A percentile compares a stretch with the other conserved stretches of the same genome.
Conservation (phyloP, 1,140 invertebrate species). For the Ceratina japonica region DNA sequence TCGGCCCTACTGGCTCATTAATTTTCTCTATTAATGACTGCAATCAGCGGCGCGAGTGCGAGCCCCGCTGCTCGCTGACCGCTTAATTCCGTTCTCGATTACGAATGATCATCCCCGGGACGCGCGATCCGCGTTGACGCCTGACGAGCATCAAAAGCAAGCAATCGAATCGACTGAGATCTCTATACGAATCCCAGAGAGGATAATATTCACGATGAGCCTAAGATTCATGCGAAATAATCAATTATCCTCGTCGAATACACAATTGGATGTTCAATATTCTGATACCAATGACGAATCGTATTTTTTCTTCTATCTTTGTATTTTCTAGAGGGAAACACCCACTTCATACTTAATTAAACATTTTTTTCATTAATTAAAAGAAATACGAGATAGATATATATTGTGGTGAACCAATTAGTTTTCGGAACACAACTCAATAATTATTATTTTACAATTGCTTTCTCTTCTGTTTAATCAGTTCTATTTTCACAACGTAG, state of each 20-base stretch:
- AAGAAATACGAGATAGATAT: no score
- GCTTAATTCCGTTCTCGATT: conserved; percentile 64
- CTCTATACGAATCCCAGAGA: conserved; percentile 51
- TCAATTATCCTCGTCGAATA: background rate
- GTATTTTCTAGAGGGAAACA: no score
- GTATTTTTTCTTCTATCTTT: background rate
- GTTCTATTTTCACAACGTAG: no score
- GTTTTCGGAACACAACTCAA: no score
- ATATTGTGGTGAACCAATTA: no score
- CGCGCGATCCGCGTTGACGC: conserved; percentile 44
- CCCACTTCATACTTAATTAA: no score
- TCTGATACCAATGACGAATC: background rate
- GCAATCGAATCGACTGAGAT: conserved; percentile 53
- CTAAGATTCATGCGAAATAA: conserved; percentile 3
- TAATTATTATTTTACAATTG: no score
- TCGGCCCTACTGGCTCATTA: conserved; percentile 55
- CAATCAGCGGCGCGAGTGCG: conserved; percentile 56
- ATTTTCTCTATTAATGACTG: conserved; percentile 67
- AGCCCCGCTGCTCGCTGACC: conserved; percentile 37
- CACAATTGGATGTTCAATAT: background rate
- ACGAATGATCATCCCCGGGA: conserved; percentile 56
- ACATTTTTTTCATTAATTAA: no score
- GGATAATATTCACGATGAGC: conserved; percentile 43
- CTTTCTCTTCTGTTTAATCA: no score
- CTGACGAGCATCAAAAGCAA: conserved; percentile 54